Evolutionary conservation across 1,140 invertebrate species (phyloP), one percentile per base, ranked within the genome.

Genomic region (Ostrea denselamellosa): DNA sequence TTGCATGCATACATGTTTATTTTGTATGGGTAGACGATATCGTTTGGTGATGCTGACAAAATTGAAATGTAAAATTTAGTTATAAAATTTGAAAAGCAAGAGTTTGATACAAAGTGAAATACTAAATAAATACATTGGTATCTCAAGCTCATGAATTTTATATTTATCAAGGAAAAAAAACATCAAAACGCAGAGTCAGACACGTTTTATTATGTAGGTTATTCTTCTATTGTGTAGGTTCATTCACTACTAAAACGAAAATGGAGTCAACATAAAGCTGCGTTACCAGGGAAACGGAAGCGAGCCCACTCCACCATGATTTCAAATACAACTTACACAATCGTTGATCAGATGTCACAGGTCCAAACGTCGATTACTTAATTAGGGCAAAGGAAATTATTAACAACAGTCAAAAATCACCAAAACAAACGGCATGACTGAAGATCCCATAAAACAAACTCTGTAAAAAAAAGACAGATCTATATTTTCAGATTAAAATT

Each of bases 241-340:
- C 82, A 28, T 83, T 83, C 82, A 83, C 82, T 83, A 83, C 82
- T 83, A 83, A 83, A 83, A 83, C 82, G 82, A 83, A 83, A 83
- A 54, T 83, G 82, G 82, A 83, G 19, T 83, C 82, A 83, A 54
- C 82, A 83, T 83, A 83, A 83, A 17, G 19, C 22, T 1, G 52
- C 12, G 82, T 52, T 83, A 22, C 44, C 44, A 7, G 82, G 82
- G n/a, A 83, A 51, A 83, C 82, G 44, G 8, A 53, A 52, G 19
- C 44, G 82, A 17, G 34, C 82, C 17, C 82, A 52, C n/a, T 83
- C 82, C 17, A 83, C 19, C 22, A 51, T 81, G 25, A 8, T 28
- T 19, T 53, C 44, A 9, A 52, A 10, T 34, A 83, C 82, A 53
- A n/a, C 34, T 14, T 83, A 83, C 44, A 53, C 82, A n/a, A n/a